A percentile compares a stretch with the other conserved stretches of the same genome.
Conservation (phyloP, 2,888 invertebrate species). For the Drosophila seclusa region DNA sequence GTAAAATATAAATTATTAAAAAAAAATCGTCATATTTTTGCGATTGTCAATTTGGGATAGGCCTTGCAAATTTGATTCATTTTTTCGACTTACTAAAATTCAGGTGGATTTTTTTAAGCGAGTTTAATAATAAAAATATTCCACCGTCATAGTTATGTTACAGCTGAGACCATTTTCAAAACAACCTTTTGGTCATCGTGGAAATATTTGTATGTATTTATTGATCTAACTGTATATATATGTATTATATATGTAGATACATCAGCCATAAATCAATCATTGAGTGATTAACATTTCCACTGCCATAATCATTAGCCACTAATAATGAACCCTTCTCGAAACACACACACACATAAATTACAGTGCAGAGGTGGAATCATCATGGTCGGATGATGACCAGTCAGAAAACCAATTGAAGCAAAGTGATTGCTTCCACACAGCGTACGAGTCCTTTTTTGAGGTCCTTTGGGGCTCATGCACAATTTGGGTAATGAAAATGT, state of each 20-base stretch:
- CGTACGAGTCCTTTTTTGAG: slow-evolving; percentile 17
- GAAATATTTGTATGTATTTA: not conserved
- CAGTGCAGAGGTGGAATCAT: slow-evolving; percentile 8
- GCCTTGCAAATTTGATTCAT: too few relatives aligned
- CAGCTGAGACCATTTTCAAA: not conserved
- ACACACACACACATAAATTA: slow-evolving; percentile 44
- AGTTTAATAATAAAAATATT: too few relatives aligned
- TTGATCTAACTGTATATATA: not conserved
- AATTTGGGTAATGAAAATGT: slow-evolving; percentile 80
- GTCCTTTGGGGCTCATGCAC: slow-evolving; percentile 57
- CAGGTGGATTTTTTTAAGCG: too few relatives aligned
- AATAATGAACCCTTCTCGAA: slow-evolving; percentile 12
- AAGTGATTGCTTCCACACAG: slow-evolving; percentile 57
- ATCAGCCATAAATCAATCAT: slow-evolving; percentile 1
- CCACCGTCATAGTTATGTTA: not conserved
- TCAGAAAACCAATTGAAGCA: slow-evolving; percentile 67
- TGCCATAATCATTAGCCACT: slow-evolving; percentile 18
- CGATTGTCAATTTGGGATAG: too few relatives aligned
- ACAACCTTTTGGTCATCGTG: not conserved
- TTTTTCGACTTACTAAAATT: too few relatives aligned
- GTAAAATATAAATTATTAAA: too few relatives aligned
- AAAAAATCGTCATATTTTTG: too few relatives aligned
- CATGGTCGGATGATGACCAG: slow-evolving; percentile 23
- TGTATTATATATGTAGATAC: not conserved
- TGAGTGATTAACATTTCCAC: slow-evolving; percentile 14